phyloP scores from a whole-genome alignment of 2,113 vertebrate genomes.

The Entelurus aequoreus region DNA sequence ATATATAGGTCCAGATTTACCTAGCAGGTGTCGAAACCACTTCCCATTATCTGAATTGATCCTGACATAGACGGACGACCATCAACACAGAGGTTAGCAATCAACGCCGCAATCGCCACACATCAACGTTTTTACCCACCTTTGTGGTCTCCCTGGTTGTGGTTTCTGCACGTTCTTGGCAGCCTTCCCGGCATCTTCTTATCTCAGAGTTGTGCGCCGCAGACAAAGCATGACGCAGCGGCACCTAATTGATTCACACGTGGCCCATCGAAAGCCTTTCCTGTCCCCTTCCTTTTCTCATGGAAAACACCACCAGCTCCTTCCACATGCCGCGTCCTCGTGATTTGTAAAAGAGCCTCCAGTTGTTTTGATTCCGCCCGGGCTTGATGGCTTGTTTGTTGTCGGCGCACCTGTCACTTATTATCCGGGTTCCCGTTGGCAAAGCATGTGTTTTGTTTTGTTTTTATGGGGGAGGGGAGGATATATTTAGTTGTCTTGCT shows the following conservation, averaged over 20 bases:
- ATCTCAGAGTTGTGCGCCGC: conserved; percentile 18
- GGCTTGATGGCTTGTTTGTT: neutral
- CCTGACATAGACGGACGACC: too few relatives aligned
- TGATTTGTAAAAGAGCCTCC: conserved; percentile 33
- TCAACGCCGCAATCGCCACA: too few relatives aligned
- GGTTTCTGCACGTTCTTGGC: conserved; percentile 39
- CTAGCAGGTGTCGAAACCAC: too few relatives aligned
- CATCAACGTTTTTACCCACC: too few relatives aligned
- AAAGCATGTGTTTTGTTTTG: conserved; percentile 20
- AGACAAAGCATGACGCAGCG: conserved; percentile 45
- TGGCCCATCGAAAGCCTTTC: conserved; percentile 18
- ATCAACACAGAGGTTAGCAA: too few relatives aligned
- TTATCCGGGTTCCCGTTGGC: conserved; percentile 8
- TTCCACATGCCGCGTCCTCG: neutral
- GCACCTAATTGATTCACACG: conserved; percentile 46
- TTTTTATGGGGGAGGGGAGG: too few relatives aligned
- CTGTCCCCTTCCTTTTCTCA: neutral
- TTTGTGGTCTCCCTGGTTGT: conserved; percentile 37
- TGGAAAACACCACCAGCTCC: neutral
- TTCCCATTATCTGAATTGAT: too few relatives aligned
- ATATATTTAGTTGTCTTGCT: conserved; percentile 26
- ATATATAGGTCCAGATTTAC: too few relatives aligned
- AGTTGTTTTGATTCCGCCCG: neutral
- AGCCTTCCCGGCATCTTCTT: conserved; percentile 33
- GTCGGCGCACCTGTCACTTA: conserved; percentile 26